phyloP scores from a whole-genome alignment of 2,113 vertebrate species.

The Neomonachus schauinslandi region DNA sequence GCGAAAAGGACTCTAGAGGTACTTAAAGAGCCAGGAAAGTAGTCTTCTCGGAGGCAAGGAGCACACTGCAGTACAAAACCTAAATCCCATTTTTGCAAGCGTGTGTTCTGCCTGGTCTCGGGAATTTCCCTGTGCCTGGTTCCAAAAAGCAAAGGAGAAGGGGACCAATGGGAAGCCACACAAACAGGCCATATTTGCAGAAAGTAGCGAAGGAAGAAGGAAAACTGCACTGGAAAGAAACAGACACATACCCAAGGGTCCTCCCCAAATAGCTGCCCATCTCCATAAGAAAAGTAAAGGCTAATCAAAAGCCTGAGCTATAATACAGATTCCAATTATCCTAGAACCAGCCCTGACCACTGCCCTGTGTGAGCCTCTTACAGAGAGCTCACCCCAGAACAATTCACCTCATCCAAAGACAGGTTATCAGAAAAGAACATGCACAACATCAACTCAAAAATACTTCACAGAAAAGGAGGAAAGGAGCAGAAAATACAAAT shows the following conservation, averaged over 20 bases:
- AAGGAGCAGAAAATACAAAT: not conserved
- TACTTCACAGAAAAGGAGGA: not conserved
- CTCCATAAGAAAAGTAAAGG: not conserved
- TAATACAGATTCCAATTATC: not conserved
- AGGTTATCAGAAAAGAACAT: not conserved
- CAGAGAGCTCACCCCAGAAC: not conserved
- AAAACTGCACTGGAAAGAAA: not conserved
- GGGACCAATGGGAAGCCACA: not conserved
- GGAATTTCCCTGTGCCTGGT: not conserved
- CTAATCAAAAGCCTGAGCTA: not conserved
- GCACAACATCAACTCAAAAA: not conserved
- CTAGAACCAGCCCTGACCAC: not conserved
- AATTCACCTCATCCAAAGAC: not conserved
- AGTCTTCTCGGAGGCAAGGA: not conserved
- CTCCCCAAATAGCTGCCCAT: not conserved
- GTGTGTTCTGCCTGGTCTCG: not conserved
- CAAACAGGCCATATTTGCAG: not conserved
- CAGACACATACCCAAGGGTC: not conserved
- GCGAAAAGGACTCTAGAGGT: not conserved
- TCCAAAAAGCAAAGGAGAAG: not conserved
- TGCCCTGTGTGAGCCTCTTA: not conserved
- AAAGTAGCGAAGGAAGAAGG: not conserved
- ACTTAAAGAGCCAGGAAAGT: not conserved
- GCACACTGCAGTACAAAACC: not conserved
- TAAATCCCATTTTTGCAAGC: not conserved